Base-by-base conservation (phyloP, 2,888 invertebrate genomes). In the Tenthredo livida region DNA sequence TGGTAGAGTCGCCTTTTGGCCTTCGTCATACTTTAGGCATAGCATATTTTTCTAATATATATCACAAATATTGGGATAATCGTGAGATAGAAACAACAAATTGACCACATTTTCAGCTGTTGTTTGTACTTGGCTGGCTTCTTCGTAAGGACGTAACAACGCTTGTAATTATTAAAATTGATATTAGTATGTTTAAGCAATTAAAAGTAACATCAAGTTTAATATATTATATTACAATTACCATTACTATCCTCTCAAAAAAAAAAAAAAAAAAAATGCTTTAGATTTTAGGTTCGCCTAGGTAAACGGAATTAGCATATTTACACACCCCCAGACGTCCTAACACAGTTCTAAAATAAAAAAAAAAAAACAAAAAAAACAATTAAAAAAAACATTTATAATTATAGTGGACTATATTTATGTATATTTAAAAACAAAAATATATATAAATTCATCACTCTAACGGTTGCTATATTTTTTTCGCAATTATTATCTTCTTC, bases 11-110 rank as follows among this genome's bases (percentile, higher is more conserved):
- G 92, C 91, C 91, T 92, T 91, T 91, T 91, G 92, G 92, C 92
- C 92, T 93, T 92, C 91, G 92, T 93, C 92, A 92, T 93, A 93
- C 92, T 93, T 93, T 93, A 93, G 93, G 91, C 91, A 93, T 93
- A 93, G 92, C 91, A 93, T 93, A 93, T 93, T 93, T 93, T 93
- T 93, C 93, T 93, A 93, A 92, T 90, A 90, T 92, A 90, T 91
- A 92, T 90, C 90, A 91, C 92, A 92, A 92, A 92, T 92, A 92
- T 92, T 89, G 91, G 91, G 90, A 90, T 90, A 90, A 90, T 92
- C 91, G 91, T 91, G 91, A 61, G 61, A 9, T 40, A 61, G 37
- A 61, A 72, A 78, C 84, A 86, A 87, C 85, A 85, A 87, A 88
- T 85, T 87, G 87, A 88, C 88, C 86, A 84, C 86, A 82, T 25